Evolutionary conservation across 1,140 invertebrate genomes (phyloP), one percentile per base, ranked within the genome.

Genomic region (Batillaria attramentaria): DNA sequence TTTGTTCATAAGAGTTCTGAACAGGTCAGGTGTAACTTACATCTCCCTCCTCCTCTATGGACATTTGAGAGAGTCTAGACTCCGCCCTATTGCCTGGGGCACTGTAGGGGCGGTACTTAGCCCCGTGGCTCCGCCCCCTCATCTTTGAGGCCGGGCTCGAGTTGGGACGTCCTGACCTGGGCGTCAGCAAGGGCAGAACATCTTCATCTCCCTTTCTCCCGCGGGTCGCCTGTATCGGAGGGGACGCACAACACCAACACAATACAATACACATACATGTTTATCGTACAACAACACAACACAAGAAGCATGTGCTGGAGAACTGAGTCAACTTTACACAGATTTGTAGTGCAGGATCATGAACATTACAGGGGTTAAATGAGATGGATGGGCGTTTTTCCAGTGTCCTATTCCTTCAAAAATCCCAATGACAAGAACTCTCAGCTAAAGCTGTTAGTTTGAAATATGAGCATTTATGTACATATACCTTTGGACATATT

Each of bases 141-240:
- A 18, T 50, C 70, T 39, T 74, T 39, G 57, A 75, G 54, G 73
- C 73, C 76, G 82, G 78, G 28, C 83, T 84, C 1, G 82, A 82
- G 20, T 72, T 73, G 6, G 84, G 82, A 16, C 86, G 81, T 10
- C 62, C 42, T 39, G 84, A 81, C 50, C 85, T 74, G 18, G 87
- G 85, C 5, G 86, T 85, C 68, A 90, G 77, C 81, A 86, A 89
- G 0, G 89, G 89, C 37, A 90, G 81, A 28, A 89, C 77, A 39
- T 89, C 88, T 68, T 87, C 85, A 79, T 90, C 88, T 13, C 87
- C 84, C 72, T 85, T 84, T 37, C 87, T 73, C 62, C 81, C 78
- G 70, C 84, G 77, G 33, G 85, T 79, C 43, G 84, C 84, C 88
- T 90, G 50, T 35, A 54, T 54, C 43, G 39, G 79, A 79, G 35